Conservation (phyloP, 2,888 invertebrate genomes). For the Ptilodon capucinus region DNA sequence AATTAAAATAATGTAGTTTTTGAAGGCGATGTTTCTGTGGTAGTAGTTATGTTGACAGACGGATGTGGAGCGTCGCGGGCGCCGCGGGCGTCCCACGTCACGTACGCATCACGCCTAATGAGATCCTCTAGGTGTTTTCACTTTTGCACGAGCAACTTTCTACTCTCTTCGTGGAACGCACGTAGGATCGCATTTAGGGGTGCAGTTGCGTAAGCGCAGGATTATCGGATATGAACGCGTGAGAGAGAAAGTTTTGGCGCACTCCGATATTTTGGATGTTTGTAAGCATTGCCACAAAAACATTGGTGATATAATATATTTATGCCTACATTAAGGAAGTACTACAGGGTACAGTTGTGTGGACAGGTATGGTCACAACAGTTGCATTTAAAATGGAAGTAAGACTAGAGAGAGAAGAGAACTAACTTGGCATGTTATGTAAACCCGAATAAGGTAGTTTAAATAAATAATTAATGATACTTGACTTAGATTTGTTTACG, state of each 20-base stretch:
- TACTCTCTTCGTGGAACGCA: conserved; percentile 54
- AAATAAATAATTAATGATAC: too few relatives aligned
- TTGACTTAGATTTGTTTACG: too few relatives aligned
- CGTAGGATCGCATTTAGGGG: conserved; percentile 33
- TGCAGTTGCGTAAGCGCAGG: conserved; percentile 45
- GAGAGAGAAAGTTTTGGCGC: conserved; percentile 27
- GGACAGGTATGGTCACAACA: too few relatives aligned
- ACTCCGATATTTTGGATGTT: neutral
- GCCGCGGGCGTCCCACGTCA: conserved; percentile 21
- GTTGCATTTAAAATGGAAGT: too few relatives aligned
- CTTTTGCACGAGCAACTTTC: conserved; percentile 54
- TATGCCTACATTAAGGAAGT: too few relatives aligned
- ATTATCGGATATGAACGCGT: conserved; percentile 25
- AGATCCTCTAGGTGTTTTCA: conserved; percentile 33
- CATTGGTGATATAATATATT: too few relatives aligned
- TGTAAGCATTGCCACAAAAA: too few relatives aligned
- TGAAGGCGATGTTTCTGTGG: neutral
- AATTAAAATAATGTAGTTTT: neutral
- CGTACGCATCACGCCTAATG: conserved; percentile 17
- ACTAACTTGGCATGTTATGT: too few relatives aligned
- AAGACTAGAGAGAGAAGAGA: too few relatives aligned
- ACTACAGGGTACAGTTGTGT: too few relatives aligned
- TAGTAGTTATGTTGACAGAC: conserved; percentile 13
- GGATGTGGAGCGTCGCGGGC: conserved; percentile 28
- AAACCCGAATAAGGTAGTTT: too few relatives aligned